Evolutionary conservation across 2,113 vertebrate species (phyloP), one percentile per base, ranked within the genome.

Genomic region (Abramis brama): DNA sequence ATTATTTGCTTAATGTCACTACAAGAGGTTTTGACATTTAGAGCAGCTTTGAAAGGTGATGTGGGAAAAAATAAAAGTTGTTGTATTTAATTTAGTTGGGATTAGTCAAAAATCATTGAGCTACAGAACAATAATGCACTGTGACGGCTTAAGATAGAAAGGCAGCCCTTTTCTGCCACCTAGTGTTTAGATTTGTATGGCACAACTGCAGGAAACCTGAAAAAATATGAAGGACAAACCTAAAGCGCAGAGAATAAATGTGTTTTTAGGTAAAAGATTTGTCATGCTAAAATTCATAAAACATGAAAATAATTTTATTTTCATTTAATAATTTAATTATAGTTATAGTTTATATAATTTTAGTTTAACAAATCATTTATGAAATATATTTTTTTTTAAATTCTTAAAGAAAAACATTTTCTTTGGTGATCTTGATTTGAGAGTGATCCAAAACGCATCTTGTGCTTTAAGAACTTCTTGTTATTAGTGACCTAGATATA

Each of bases 161-260:
- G 59, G 60, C 85, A 84, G 87, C 79, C 21, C 73, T 88, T 85
- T 85, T 79, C 87, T 88, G 89, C 87, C 89, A 82, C 85, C 89
- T 52, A 75, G 85, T 90, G 89, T 87, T 64, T 78, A 82, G 25
- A 73, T 33, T 17, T 13, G 50, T 39, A 82, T 59, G 25, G 71
- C 62, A 75, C 83, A 62, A 2, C 50, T 78, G 62, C 7, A 77
- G 33, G 59, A 36, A n/a, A 57, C 11, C 23, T 12, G 2, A 59
- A 19, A 43, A 39, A 12, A 76, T 27, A 17, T 47, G 7, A 62
- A 62, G 33, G 79, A 45, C 12, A 80, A 64, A 62, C 13, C 79
- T 47, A 45, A 45, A 66, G 39, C 1, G 3, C 8, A 30, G 23
- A 33, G 0, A 71, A 43, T 71, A 23, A 6, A n/a, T 43, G 21